Base-by-base conservation (phyloP, 2,888 invertebrate species). In the Zaprionus lineosus region DNA sequence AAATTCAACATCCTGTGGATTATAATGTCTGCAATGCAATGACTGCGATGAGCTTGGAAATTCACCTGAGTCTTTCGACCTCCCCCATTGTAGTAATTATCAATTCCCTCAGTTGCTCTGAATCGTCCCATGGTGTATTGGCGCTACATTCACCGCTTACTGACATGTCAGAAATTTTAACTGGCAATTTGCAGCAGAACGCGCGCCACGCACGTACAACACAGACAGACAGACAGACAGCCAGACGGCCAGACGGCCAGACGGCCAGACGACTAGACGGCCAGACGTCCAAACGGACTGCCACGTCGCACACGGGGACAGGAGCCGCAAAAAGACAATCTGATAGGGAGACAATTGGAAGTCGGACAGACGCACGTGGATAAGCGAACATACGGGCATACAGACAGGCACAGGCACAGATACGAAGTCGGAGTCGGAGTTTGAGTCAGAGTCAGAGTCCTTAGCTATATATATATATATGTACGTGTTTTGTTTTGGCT, bases 161-260 rank as follows among this genome's bases (percentile, higher is more conserved):
- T 84, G 81, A 84, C 78, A 84, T 81, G 84, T 82, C 79, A 81
- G 62, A 81, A 81, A 81, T 84, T 84, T 81, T 82, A 81, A 84
- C 84, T 81, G 84, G 72, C 84, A 81, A 84, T 81, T 81, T 81
- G 84, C 72, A 81, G 78, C 61, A 77, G 65, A 74, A 58, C 64
- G 74, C 61, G 78, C 68, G 64, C 66, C 69, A 67, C 76, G 69
- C 75, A 69, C 74, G 71, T 71, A 74, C 75, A 55, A 53, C 53
- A 52, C 47, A n/a, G n/a, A n/a, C n/a, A n/a, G 50, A 44, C 29
- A 51, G 41, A 36, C 47, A 9, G 47, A 21, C 29, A 19, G 34
- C 47, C 51, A 33, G 31, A 36, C 37, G 56, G 16, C n/a, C n/a
- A n/a, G n/a, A n/a, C n/a, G n/a, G n/a, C n/a, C n/a, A n/a, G 52